phyloP scores from a whole-genome alignment of 2,797 vertebrate genomes.

The Gephyroberyx darwinii region DNA sequence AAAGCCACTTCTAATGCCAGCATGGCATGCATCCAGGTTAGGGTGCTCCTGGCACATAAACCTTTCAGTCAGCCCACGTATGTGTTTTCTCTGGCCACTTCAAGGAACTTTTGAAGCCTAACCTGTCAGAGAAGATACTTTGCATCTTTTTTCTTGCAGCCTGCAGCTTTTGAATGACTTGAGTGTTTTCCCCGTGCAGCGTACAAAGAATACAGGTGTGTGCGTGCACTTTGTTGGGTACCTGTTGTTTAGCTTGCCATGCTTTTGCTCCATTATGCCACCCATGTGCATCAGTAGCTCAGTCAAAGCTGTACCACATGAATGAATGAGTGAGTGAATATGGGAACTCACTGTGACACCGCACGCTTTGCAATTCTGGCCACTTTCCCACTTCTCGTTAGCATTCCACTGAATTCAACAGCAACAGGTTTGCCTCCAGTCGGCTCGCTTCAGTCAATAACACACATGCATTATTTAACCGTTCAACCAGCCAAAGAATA shows the following conservation, averaged over 20 bases:
- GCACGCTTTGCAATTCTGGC: constrained; percentile 66
- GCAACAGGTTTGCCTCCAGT: constrained; percentile 44
- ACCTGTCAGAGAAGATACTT: constrained; percentile 6
- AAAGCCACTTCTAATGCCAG: neutral
- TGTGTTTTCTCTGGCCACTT: constrained; percentile 3
- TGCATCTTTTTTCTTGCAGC: neutral
- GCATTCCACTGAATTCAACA: constrained; percentile 45
- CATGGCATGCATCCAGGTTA: neutral
- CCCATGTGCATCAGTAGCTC: neutral
- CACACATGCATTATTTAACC: constrained; percentile 19
- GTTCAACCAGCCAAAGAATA: constrained; percentile 21
- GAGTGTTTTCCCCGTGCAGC: neutral
- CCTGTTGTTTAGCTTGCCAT: neutral
- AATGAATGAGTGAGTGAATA: constrained; percentile 66
- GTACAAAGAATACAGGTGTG: constrained; percentile 5
- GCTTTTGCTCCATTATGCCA: neutral
- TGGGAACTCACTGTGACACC: constrained; percentile 43
- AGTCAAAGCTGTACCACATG: constrained; percentile 37
- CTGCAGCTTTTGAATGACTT: constrained; percentile 5
- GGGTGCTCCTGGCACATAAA: neutral
- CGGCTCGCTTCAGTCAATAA: constrained; percentile 29
- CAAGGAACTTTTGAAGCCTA: neutral
- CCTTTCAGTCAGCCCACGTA: neutral
- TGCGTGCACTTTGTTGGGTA: neutral
- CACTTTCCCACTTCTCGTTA: constrained; percentile 57